Evolutionary conservation across 2,888 invertebrate species (phyloP).

Genomic region (Aphodius sticticus): DNA sequence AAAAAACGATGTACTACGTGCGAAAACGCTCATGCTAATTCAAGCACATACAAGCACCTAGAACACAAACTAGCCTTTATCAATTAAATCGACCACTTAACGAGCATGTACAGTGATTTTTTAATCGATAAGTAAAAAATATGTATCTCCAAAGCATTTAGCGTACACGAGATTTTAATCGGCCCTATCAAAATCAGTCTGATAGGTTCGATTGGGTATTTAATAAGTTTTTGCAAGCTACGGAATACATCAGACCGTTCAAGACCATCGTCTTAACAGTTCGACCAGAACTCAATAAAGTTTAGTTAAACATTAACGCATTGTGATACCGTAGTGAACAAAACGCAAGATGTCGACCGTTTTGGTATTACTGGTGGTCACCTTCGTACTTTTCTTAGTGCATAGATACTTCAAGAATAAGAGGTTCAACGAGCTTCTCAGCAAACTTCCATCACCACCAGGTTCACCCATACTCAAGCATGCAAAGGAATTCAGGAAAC

Average conservation of each 20-base stretch:
- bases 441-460: slow-evolving; percentile 49
- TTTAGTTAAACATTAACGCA: slow-evolving; percentile 9
- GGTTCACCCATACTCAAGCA: slow-evolving; percentile 54
- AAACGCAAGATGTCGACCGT: slow-evolving; percentile 28
- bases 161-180: not conserved
- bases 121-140: not conserved
- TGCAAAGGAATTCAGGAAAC: slow-evolving; percentile 49
- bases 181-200: not conserved
- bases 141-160: not conserved
- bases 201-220: slow-evolving; percentile 6
- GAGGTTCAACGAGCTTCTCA: slow-evolving; percentile 34
- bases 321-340: not conserved
- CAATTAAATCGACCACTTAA: not conserved
- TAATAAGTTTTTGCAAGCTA: slow-evolving; percentile 7
- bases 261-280: not conserved
- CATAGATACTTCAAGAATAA: slow-evolving; percentile 35
- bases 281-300: not conserved
- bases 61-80: not conserved
- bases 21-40: not conserved
- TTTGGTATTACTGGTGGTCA: slow-evolving; percentile 23
- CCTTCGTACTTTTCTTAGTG: slow-evolving; percentile 18
- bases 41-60: not conserved
- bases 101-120: not conserved
- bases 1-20: not conserved
- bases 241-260: not conserved